These are phyloP conservation scores for Molossus molossus DNA, from an alignment of 2,797 vertebrate genomes.

Conservation along the genomic window DNA sequence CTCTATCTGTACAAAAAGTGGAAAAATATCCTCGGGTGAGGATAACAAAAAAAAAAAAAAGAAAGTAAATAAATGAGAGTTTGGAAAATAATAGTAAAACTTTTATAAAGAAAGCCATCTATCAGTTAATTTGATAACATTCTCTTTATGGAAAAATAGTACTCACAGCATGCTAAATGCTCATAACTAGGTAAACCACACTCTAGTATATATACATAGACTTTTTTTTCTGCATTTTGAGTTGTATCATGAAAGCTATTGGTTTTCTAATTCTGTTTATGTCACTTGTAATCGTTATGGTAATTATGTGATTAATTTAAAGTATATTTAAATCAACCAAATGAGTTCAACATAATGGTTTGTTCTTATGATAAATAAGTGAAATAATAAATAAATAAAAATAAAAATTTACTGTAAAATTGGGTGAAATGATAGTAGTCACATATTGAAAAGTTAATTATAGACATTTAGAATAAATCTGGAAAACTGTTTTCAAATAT, in stretches of 20 bases:
- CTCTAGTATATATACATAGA: fast-evolving
- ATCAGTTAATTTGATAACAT: neutral
- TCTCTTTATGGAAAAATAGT: neutral
- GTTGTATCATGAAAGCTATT: neutral
- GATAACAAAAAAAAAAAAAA: too few species aligned
- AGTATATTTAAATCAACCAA: neutral
- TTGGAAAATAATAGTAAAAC: neutral
- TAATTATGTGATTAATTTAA: conserved; percentile 48
- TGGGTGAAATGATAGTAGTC: neutral
- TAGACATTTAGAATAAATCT: neutral
- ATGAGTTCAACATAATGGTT: conserved; percentile 6
- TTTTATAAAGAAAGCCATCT: neutral
- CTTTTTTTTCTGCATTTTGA: neutral
- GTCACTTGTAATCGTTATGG: neutral
- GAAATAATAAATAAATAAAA: too few species aligned
- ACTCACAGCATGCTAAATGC: neutral
- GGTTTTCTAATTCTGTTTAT: neutral
- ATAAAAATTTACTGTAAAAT: neutral
- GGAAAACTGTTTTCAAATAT: neutral
- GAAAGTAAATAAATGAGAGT: neutral
- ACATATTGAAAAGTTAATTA: neutral
- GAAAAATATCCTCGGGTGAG: too few species aligned
- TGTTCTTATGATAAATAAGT: conserved; percentile 27
- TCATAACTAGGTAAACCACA: neutral
- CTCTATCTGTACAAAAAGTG: too few species aligned